A percentile compares a stretch with the other conserved stretches of the same genome.
Conservation (phyloP, 2,797 vertebrate genomes). For the Dicrostonyx torquatus region DNA sequence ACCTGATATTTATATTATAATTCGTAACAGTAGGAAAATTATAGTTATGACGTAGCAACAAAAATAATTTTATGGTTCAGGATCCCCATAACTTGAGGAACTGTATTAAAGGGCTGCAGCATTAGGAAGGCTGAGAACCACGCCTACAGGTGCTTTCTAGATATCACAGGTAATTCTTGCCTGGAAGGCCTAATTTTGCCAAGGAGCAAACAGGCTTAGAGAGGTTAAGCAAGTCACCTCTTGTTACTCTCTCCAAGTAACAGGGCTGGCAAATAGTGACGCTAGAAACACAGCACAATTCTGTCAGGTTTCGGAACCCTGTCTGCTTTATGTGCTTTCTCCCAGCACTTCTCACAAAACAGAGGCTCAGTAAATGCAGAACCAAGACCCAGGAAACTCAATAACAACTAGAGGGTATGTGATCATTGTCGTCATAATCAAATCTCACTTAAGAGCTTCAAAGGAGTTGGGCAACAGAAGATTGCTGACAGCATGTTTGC, state of each 20-base stretch:
- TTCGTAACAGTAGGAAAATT: neutral
- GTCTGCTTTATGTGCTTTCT: neutral
- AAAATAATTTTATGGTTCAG: neutral
- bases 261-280: neutral
- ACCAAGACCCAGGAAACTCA: constrained; percentile 31
- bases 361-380: constrained; percentile 31
- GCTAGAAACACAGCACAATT: neutral
- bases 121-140: neutral
- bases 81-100: neutral
- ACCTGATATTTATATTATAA: neutral
- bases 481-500: constrained; percentile 72
- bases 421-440: constrained; percentile 63
- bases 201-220: neutral
- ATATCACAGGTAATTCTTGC: neutral
- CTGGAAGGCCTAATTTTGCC: neutral
- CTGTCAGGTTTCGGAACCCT: neutral
- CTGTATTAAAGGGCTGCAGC: neutral
- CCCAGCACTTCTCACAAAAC: neutral
- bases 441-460: constrained; percentile 76
- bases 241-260: neutral
- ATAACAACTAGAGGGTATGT: constrained; percentile 7
- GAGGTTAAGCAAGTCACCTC: neutral
- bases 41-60: neutral
- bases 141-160: neutral
- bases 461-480: constrained; percentile 77